Evolutionary conservation across 2,888 invertebrate genomes (phyloP), one percentile per base, ranked within the genome.

Genomic region (Drosophila suboccidentalis): DNA sequence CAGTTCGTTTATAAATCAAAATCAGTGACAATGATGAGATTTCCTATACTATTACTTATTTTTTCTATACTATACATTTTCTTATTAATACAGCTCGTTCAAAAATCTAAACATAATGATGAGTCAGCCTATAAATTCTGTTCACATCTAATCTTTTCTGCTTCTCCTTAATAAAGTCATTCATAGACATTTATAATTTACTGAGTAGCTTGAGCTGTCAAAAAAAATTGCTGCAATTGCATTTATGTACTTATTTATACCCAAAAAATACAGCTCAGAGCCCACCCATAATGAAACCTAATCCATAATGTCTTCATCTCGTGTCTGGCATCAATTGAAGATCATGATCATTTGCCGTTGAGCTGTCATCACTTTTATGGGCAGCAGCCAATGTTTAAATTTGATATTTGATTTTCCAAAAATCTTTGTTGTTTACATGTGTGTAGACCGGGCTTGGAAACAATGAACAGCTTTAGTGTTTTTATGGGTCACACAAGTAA

Each of bases 291-390:
- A 10, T 36, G 51, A 43, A 71, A 63, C 15, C 53, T 34, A 46
- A 75, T 47, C 46, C 75, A 36, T 62, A 63, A 71, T 67, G 62
- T 62, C 67, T 63, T 71, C 44, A 71, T 70, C 34, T 55, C 34
- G 17, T 49, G 53, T 57, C 13, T 11, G 15, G 29, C 43, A 47
- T 44, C 50, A 64, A 67, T 34, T 60, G 10, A 29, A 22, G 32
- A 32, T 38, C 55, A 63, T 46, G 46, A 72, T 68, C 68, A 53
- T 64, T 57, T 67, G 29, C 19, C 26, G 47, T 32, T 10, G 55
- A 39, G 57, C 61, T 74, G 60, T 71, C 78, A 62, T 62, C 80
- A 69, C 43, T 69, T 69, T 80, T 50, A 75, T n/a, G n/a, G n/a
- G n/a, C n/a, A n/a, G n/a, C n/a, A n/a, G n/a, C n/a, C n/a, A n/a